Conservation (phyloP, 2,888 invertebrate species). For the Coenonympha glycerion region DNA sequence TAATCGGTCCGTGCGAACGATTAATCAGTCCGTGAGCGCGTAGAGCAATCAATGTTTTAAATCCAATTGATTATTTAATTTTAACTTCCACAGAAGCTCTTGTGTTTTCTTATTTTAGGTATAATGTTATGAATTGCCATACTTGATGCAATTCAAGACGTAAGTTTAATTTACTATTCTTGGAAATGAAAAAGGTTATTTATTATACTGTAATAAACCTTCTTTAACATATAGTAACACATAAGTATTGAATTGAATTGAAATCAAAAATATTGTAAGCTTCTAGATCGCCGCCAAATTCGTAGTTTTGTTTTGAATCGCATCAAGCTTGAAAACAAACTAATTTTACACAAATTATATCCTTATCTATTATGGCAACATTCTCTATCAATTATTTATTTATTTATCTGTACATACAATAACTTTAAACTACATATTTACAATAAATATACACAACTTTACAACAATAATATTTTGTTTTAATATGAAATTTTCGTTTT, state of each 20-base stretch:
- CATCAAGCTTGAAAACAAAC: neutral
- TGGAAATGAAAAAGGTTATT: too few species aligned
- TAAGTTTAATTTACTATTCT: too few species aligned
- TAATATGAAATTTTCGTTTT: slow-evolving; percentile 14
- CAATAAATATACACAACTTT: slow-evolving; percentile 18
- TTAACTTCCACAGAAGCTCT: slow-evolving; percentile 14
- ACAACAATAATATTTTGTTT: slow-evolving; percentile 12
- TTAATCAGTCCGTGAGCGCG: slow-evolving; percentile 3
- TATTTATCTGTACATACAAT: slow-evolving; percentile 18
- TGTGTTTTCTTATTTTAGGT: slow-evolving; percentile 13
- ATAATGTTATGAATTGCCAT: neutral
- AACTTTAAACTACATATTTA: slow-evolving; percentile 14
- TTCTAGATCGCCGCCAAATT: too few species aligned
- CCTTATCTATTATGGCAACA: slow-evolving; percentile 31
- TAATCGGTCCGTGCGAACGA: neutral
- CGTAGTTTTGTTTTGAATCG: neutral
- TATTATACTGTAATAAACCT: too few species aligned
- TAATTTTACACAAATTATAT: slow-evolving; percentile 5
- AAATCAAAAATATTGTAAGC: neutral
- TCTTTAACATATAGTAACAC: neutral
- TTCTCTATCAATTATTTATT: slow-evolving; percentile 22
- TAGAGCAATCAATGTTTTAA: slow-evolving; percentile 6
- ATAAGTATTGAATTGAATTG: too few species aligned
- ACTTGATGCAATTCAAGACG: neutral
- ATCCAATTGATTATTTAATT: slow-evolving; percentile 10